phyloP scores from a whole-genome alignment of 2,113 vertebrate species.

The Hassar affinis region DNA sequence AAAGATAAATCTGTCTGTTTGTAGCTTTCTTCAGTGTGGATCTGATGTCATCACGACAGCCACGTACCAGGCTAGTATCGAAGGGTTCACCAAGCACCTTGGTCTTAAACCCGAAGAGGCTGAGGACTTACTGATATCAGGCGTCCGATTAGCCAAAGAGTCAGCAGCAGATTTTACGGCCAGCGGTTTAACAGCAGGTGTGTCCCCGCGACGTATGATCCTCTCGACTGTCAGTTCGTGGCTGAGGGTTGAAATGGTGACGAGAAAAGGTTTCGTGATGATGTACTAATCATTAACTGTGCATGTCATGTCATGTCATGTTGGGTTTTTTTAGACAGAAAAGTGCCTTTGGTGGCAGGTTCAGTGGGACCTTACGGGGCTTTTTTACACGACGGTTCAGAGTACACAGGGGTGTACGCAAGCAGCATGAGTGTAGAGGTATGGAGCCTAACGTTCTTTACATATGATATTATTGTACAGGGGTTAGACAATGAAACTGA shows the following conservation, averaged over 20 bases:
- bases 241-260: neutral
- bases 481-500: too few species aligned
- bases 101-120: conserved; percentile 64
- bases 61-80: conserved; percentile 79
- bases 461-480: neutral
- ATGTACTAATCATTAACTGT: neutral
- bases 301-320: neutral
- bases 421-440: conserved; percentile 72
- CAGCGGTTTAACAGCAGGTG: conserved; percentile 56
- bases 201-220: neutral
- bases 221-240: neutral
- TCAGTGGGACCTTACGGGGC: conserved; percentile 78
- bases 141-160: conserved; percentile 73
- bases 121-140: conserved; percentile 69
- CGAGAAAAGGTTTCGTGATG: neutral
- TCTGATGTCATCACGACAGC: conserved; percentile 76
- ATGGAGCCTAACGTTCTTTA: neutral
- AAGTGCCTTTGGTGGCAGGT: conserved; percentile 69
- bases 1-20: conserved; percentile 16
- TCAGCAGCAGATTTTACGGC: conserved; percentile 58
- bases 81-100: conserved; percentile 71
- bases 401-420: conserved; percentile 76
- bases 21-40: conserved; percentile 73
- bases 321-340: conserved; percentile 56
- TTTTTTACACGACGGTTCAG: conserved; percentile 73